These are phyloP conservation scores for Lottia gigantea DNA, from an alignment of 2,888 invertebrate genomes.

Conservation along the genomic window DNA sequence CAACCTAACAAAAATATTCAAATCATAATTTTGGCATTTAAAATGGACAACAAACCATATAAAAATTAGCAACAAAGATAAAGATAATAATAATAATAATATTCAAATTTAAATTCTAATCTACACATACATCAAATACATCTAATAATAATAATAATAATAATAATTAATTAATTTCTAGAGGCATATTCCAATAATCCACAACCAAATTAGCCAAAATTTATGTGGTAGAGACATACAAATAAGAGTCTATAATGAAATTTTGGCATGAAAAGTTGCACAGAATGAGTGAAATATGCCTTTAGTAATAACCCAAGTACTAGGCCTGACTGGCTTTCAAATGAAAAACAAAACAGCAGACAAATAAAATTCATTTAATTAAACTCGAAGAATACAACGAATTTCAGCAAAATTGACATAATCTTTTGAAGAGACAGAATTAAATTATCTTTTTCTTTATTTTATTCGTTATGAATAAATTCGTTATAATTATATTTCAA, in stretches of 20 bases:
- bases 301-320: too few species aligned
- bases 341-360: too few species aligned
- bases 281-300: conserved; percentile 1
- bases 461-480: too few species aligned
- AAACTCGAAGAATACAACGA: too few species aligned
- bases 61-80: conserved; percentile 8
- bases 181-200: not conserved
- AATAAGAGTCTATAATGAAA: not conserved
- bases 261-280: not conserved
- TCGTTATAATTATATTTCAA: too few species aligned
- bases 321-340: too few species aligned
- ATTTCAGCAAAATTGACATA: too few species aligned
- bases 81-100: conserved; percentile 9
- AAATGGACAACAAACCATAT: conserved; percentile 3
- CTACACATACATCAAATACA: too few species aligned
- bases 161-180: not conserved
- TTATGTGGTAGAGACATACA: conserved; percentile 6
- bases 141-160: conserved; percentile 10
- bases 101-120: not conserved
- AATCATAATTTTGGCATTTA: conserved; percentile 7
- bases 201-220: conserved; percentile 5
- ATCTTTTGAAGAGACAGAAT: too few species aligned
- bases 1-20: conserved; percentile 14
- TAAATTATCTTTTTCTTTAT: too few species aligned
- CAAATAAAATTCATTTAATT: too few species aligned